These are phyloP conservation scores for Mylabris sibirica DNA, from an alignment of 2,888 invertebrate species.

Conservation along the genomic window DNA sequence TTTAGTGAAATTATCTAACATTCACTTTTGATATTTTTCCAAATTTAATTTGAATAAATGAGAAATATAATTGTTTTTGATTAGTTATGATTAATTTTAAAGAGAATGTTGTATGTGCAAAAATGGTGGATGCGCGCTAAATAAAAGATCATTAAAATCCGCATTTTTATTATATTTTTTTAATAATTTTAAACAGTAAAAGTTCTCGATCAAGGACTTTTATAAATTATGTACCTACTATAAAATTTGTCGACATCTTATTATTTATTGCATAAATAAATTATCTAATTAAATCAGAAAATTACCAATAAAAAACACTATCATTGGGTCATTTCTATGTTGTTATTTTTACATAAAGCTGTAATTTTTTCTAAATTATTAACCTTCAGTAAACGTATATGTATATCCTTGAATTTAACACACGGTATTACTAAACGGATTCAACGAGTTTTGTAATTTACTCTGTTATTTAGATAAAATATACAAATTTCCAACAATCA, in stretches of 20 bases:
- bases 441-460: slow-evolving; percentile 4
- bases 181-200: neutral
- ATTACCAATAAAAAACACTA: neutral
- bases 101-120: neutral
- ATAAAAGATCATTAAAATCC: neutral
- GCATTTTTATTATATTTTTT: neutral
- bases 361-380: neutral
- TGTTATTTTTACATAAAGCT: neutral
- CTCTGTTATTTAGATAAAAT: neutral
- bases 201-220: slow-evolving; percentile 6
- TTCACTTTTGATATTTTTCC: neutral
- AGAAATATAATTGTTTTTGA: neutral
- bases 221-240: neutral
- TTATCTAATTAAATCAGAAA: neutral
- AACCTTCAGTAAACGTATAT: neutral
- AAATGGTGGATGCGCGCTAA: slow-evolving; percentile 9
- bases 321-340: too few relatives aligned
- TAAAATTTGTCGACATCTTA: neutral
- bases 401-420: slow-evolving; percentile 10
- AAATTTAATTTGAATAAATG: neutral
- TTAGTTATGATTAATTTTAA: neutral
- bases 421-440: neutral
- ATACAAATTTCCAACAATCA: neutral
- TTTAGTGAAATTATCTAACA: neutral
- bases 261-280: neutral